phyloP scores from a whole-genome alignment of 2,797 vertebrate species.

The Diplodus puntazzo region DNA sequence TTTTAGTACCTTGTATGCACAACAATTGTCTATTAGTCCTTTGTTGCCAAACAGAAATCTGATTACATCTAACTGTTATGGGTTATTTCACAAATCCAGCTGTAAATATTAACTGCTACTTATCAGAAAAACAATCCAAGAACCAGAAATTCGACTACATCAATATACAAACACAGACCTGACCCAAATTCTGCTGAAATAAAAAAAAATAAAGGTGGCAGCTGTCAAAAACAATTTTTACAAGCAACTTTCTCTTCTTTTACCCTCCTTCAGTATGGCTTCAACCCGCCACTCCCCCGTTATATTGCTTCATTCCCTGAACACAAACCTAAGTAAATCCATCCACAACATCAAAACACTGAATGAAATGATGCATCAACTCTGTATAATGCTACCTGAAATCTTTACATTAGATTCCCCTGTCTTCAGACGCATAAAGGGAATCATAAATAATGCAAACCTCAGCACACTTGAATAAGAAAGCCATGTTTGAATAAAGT shows the following conservation, averaged over 20 bases:
- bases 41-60: neutral
- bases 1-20: conserved; percentile 7
- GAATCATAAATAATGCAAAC: neutral
- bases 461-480: too few relatives aligned
- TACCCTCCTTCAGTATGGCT: neutral
- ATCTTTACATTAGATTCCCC: neutral
- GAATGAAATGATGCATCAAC: neutral
- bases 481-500: too few relatives aligned
- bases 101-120: neutral
- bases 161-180: neutral
- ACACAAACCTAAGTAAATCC: neutral
- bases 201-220: neutral
- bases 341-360: neutral
- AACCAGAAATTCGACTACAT: neutral
- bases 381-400: neutral
- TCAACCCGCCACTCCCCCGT: neutral
- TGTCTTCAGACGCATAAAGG: neutral
- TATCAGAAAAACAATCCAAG: neutral
- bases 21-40: neutral
- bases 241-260: neutral
- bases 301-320: neutral
- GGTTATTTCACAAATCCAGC: neutral
- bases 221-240: conserved; percentile 2
- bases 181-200: neutral
- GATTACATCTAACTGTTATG: neutral